Evolutionary conservation across 2,888 invertebrate species (phyloP), one percentile per base, ranked within the genome.

Genomic region (Euzophera pinguis): DNA sequence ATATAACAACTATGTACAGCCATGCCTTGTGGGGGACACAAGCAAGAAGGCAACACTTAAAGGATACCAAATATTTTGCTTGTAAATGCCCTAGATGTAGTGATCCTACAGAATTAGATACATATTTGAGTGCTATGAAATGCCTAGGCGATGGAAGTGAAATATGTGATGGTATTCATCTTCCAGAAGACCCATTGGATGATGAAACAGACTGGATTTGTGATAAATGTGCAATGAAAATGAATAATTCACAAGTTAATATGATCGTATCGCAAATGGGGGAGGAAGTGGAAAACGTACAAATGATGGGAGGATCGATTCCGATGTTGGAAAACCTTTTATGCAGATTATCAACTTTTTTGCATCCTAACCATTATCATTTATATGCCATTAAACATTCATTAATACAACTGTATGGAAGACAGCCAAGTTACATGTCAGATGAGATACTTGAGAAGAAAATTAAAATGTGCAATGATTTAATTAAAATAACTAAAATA

Each of bases 11-110:
- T 0, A 96, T 95, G 92, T 97, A 97, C 66, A 96, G 96, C 4
- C 96, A 97, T 71, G 95, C 96, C 8, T 80, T 97, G 55, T 97
- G 97, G 97, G 95, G 96, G 1, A 97, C 97, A 0, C 94, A 94
- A 73, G 93, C 94, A 35, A 91, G 97, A 60, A 91, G 95, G 56
- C 94, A 95, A 61, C 96, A 97, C 83, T 84, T 97, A 16, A 89
- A 91, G 61, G 92, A 94, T 55, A 95, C 95, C 0, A 97, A 97
- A 81, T 96, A 95, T 71, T 97, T 97, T 63, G 77, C 90, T 0
- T 97, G 97, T 60, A 85, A 84, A 62, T 97, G 97, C 73, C 73
- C 84, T 50, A 92, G 97, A 59, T 97, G 97, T 64, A 78, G 88
- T 37, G 96, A 97, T 78, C 94, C 95, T n/a, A 95, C 95, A 0